phyloP scores from a whole-genome alignment of 2,113 vertebrate genomes.

The Heterotilapia buettikoferi region DNA sequence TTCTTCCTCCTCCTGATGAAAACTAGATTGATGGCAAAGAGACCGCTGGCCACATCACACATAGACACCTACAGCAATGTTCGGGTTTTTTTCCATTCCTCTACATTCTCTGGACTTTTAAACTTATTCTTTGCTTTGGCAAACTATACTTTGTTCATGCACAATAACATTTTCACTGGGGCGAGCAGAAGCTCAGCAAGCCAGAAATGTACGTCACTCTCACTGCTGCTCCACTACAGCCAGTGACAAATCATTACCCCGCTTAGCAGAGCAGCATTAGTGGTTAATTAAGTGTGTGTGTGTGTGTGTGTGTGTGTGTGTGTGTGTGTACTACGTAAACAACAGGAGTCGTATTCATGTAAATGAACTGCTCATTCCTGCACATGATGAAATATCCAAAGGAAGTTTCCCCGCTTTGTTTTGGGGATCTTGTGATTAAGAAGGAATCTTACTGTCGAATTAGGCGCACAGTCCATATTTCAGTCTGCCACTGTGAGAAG shows the following conservation, averaged over 20 bases:
- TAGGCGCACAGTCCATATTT: not conserved
- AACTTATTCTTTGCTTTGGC: not conserved
- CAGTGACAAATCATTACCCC: not conserved
- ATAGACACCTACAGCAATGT: not conserved
- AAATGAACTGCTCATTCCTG: not conserved
- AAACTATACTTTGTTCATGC: not conserved
- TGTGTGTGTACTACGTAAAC: not conserved
- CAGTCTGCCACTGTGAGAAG: not conserved
- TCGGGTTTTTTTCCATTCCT: not conserved
- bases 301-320: no score
- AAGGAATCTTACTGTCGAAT: not conserved
- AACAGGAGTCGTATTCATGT: not conserved
- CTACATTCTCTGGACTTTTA: not conserved
- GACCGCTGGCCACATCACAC: not conserved
- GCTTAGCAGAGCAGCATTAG: not conserved
- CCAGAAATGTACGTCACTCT: not conserved
- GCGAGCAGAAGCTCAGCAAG: not conserved
- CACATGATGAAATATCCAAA: not conserved
- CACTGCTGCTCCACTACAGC: not conserved
- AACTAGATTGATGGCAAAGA: slow-evolving; percentile 4
- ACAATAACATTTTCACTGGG: not conserved
- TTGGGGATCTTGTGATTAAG: not conserved
- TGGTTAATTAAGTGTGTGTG: not conserved
- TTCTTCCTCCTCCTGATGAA: not conserved
- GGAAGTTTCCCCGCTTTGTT: not conserved